Base-by-base conservation (phyloP, 2,797 vertebrate genomes). In the Nothura maculosa region DNA sequence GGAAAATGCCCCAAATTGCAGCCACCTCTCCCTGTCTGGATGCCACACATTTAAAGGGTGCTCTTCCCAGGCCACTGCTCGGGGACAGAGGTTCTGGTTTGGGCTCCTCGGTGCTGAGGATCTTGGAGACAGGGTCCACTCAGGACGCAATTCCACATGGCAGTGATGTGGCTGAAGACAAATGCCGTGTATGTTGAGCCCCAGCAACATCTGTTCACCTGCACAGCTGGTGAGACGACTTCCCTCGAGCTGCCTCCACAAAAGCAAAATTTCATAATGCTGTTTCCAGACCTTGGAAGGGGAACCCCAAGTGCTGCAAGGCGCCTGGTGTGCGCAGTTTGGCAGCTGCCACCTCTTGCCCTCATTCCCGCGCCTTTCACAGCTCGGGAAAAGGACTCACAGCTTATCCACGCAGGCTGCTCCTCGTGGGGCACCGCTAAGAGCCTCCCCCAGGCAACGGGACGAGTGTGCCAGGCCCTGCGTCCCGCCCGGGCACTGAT, bases 111-210 rank as follows among this genome's bases (percentile, higher is more conserved):
- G 27, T 28, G 50, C 27, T 52, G 50, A 9, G 28, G 50, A 52
- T 28, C 50, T 52, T 52, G 25, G 50, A 52, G 25, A 9, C 50
- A 16, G 50, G 15, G 13, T 27, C 50, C 8, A 15, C 50, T 52
- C 27, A 52, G 50, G 50, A 63, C 47, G 34, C 80, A 62, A 3
- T 21, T 83, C 13, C 77, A 40, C 13, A 7, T 36, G 43, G 3
- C 2, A 52, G 57, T 2, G 1, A 22, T 0, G 0, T 24, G 38
- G 32, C 38, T 36, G 78, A 63, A 63, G n/a, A n/a, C 38, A 27
- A 73, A 78, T 40, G 40, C 40, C 40, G 12, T 40, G 67, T 69
- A 55, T 21, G 21, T 34, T 68, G 60, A 40, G 67, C 34, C 67
- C 50, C 14, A n/a, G 30, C 27, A 22, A 38, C 18, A 38, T 11